Conservation (phyloP, 2,113 vertebrate genomes). For the Dicrurus megarhynchus region DNA sequence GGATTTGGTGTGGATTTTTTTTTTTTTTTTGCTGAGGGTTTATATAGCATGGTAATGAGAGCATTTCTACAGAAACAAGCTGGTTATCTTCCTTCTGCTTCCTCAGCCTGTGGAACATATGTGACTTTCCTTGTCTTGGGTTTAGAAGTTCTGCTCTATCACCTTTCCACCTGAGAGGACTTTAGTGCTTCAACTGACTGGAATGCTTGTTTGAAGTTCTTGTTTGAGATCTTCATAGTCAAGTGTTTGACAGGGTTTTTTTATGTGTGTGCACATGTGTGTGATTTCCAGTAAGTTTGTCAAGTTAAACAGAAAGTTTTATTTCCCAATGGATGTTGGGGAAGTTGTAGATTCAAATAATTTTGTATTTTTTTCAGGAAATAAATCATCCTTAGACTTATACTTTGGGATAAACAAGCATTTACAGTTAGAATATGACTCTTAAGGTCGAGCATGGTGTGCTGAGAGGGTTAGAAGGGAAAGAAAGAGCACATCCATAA, state of each 20-base stretch:
- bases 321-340: neutral
- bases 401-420: neutral
- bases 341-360: neutral
- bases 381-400: neutral
- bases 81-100: neutral
- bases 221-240: neutral
- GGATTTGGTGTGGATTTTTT: neutral
- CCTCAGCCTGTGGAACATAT: neutral
- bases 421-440: neutral
- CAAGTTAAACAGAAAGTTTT: neutral
- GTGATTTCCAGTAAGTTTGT: neutral
- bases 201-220: neutral
- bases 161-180: neutral
- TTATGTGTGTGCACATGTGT: neutral
- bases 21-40: neutral
- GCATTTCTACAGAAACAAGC: neutral
- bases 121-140: neutral
- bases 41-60: neutral
- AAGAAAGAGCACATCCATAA: neutral
- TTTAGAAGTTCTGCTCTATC: neutral
- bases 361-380: neutral
- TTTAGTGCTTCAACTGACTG: neutral
- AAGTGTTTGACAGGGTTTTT: neutral
- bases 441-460: neutral
- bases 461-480: neutral